These are phyloP conservation scores for Sebastes flavidus DNA, from an alignment of 2,797 vertebrate genomes.

Conservation along the genomic window DNA sequence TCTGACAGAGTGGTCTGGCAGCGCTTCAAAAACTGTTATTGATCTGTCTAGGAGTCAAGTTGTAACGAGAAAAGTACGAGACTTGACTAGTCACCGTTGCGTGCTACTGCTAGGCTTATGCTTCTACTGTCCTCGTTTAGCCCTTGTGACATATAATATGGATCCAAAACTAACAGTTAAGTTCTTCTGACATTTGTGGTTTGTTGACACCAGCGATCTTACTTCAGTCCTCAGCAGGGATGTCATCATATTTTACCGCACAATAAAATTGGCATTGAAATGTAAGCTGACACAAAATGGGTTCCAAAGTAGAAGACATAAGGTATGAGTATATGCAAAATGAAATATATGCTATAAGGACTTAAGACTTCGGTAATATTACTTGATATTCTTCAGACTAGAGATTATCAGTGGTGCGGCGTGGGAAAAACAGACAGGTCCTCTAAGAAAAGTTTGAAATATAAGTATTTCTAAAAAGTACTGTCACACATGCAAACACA, in stretches of 20 bases:
- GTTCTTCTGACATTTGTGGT: neutral
- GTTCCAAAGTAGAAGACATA: neutral
- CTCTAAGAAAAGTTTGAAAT: neutral
- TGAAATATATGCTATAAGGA: neutral
- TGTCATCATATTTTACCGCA: neutral
- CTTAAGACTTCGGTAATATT: neutral
- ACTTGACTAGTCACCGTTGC: neutral
- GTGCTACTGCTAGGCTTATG: neutral
- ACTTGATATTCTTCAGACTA: neutral
- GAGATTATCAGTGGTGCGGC: neutral
- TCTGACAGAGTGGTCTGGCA: conserved; percentile 52
- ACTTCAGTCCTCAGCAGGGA: neutral
- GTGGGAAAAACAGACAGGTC: no score
- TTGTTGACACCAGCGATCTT: neutral
- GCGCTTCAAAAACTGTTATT: conserved; percentile 48
- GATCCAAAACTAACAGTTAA: neutral
- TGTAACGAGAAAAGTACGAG: conserved; percentile 22
- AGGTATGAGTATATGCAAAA: neutral
- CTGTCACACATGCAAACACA: neutral
- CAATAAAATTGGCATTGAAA: neutral
- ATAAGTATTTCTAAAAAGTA: neutral
- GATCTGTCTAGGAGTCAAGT: conserved; percentile 51
- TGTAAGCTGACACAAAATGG: neutral
- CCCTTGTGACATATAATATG: neutral
- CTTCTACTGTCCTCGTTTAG: neutral